Percentiles rank a stretch among this genome's conserved stretches.
Evolutionary conservation across 37 sponge, comb jelly and placozoan genomes (phyloP).

Genomic region (Tethya wilhelma): DNA sequence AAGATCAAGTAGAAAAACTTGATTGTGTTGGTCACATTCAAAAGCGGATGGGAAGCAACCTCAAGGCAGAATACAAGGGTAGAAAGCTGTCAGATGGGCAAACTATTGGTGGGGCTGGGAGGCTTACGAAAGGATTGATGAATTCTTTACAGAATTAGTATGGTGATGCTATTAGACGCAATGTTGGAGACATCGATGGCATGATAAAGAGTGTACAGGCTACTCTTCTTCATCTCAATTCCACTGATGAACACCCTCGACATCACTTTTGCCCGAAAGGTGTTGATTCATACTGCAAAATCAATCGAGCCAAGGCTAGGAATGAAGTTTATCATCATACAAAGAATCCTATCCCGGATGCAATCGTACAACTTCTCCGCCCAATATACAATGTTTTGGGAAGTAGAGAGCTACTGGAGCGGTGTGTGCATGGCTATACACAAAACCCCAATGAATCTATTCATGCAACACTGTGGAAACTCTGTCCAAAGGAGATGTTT

Average conservation of each 20-base stretch:
- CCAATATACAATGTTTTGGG: conserved; percentile 2
- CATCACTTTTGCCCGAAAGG: conserved; percentile 38
- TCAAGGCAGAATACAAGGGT: conserved; percentile 12
- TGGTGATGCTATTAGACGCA: conserved; percentile 31
- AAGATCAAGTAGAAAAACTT: conserved; percentile 3
- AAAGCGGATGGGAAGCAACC: conserved; percentile 39
- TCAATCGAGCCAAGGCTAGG: conserved; percentile 5
- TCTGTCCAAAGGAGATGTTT: conserved; percentile 12
- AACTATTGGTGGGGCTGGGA: conserved; percentile 38
- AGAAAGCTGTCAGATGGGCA: conserved; percentile 27
- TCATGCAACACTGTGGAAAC: conserved; percentile 1
- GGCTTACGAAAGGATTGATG: conserved; percentile 14
- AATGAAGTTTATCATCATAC: conserved; percentile 1
- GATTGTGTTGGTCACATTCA: conserved; percentile 53
- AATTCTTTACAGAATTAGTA: conserved; percentile 46
- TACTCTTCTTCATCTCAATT: conserved; percentile 12
- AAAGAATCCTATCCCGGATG: conserved; percentile 2
- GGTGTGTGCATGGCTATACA: conserved; percentile 6
- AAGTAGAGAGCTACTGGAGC: not conserved
- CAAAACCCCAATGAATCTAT: conserved; percentile 23
- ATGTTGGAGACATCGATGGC: conserved; percentile 12
- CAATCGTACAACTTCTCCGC: not conserved
- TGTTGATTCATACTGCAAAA: conserved; percentile 27
- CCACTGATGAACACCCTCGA: conserved; percentile 25
- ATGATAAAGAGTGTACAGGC: conserved; percentile 42